These are phyloP conservation scores for Lycia hirtaria DNA, from an alignment of 2,888 invertebrate genomes.

Conservation along the genomic window DNA sequence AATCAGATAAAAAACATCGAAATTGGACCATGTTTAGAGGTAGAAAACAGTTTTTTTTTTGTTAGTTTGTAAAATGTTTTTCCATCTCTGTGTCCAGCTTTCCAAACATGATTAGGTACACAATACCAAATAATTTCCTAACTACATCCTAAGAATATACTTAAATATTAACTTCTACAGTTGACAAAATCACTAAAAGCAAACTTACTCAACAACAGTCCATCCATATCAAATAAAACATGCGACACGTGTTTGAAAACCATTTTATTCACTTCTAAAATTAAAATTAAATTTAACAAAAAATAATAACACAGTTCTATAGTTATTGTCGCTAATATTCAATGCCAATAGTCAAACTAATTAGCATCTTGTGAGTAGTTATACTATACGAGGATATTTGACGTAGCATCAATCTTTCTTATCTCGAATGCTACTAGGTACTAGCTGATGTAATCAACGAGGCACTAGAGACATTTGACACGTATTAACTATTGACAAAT, in stretches of 20 bases:
- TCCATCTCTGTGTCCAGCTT: no score
- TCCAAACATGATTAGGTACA: no score
- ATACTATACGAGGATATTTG: conserved; percentile 22
- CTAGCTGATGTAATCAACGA: conserved; percentile 12
- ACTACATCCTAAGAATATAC: no score
- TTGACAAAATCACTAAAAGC: conserved; percentile 28
- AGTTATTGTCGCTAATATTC: neutral
- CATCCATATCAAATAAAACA: conserved; percentile 80
- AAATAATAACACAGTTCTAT: conserved; percentile 20
- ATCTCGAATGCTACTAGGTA: conserved; percentile 32
- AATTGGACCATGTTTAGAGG: no score
- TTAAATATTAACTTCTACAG: no score
- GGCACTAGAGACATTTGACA: conserved; percentile 10
- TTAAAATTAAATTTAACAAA: neutral
- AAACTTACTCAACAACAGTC: conserved; percentile 46
- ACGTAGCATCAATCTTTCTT: conserved; percentile 43
- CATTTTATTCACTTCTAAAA: conserved; percentile 53
- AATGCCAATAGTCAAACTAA: conserved; percentile 5
- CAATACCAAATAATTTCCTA: no score
- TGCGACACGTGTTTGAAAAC: conserved; percentile 61
- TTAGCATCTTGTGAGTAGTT: conserved; percentile 15
- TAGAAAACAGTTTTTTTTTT: no score
- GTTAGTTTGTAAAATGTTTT: no score
- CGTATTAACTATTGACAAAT: no score
- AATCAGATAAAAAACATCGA: no score